Evolutionary conservation across 2,797 vertebrate species (phyloP), one percentile per base, ranked within the genome.

Genomic region (Lepus townsendii): DNA sequence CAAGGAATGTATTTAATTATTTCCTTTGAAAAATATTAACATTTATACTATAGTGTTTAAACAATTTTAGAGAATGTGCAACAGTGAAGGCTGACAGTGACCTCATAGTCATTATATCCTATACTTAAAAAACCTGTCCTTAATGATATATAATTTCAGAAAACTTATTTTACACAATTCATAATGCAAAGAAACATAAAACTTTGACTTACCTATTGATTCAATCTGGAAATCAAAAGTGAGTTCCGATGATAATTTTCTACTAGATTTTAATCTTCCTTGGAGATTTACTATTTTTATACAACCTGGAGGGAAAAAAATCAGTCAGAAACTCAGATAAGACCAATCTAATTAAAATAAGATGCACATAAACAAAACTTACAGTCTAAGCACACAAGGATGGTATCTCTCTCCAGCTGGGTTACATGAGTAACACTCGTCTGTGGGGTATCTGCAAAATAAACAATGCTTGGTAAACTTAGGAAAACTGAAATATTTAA

Each of bases 231-330:
- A 99, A 98, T 99, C 99, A 98, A 99, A 99, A 0, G 99, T 99
- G 97, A 99, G 99, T 96, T 99, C 99, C 0, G 99, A 99, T 1
- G 99, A 99, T 77, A 99, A 98, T 96, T 99, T 99, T 96, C 99
- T 99, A 98, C 99, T 99, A 93, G 99, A 99, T 98, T 99, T 99
- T 97, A 99, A 98, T 96, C 99, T 98, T 86, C 99, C 99, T 95
- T 99, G 99, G 92, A 99, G 99, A 97, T 99, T 99, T 77, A 99
- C 99, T 94, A 99, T 99, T 98, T 99, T 99, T 98, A 99, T 99
- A 97, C 99, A 99, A 95, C 99, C 99, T 99, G 93, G 94, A 68
- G 57, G 93, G 95, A 8, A 98, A 97, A 94, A 16, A 24, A 32
- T 97, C 69, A 97, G 89, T 82, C 19, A 97, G 82, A 60, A 77